A percentile compares a stretch with the other conserved stretches of the same genome.
Conservation (phyloP, 1,140 invertebrate genomes). For the Octopus sinensis region DNA sequence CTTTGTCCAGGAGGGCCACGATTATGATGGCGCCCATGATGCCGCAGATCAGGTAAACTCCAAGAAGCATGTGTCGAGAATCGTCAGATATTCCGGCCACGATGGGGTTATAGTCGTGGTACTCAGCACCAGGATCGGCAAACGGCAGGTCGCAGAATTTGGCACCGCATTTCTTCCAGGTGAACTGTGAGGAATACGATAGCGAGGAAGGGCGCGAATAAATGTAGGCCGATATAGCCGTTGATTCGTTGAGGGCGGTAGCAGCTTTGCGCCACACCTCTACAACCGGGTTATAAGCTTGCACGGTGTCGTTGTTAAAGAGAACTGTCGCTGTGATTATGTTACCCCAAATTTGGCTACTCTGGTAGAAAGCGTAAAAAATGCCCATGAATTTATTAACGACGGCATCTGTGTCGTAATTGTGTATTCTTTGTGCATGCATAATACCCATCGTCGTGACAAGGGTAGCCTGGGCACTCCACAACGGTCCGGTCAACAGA, state of each 20-base stretch:
- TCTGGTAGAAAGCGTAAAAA: constrained; percentile 49
- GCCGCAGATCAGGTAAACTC: constrained; percentile 47
- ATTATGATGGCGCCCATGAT: constrained; percentile 47
- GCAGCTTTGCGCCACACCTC: neutral
- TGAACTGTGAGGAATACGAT: neutral
- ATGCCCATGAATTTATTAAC: constrained; percentile 54
- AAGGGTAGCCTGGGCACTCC: constrained; percentile 52
- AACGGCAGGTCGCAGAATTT: constrained; percentile 29
- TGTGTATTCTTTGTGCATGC: constrained; percentile 42
- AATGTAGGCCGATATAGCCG: neutral
- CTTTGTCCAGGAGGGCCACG: constrained; percentile 43
- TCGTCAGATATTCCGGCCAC: constrained; percentile 34
- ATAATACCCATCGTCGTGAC: constrained; percentile 49
- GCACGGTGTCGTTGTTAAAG: constrained; percentile 36
- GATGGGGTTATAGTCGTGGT: constrained; percentile 26
- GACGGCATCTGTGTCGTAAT: constrained; percentile 36
- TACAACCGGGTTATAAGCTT: neutral
- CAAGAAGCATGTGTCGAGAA: constrained; percentile 45
- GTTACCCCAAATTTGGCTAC: constrained; percentile 54
- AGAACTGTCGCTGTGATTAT: constrained; percentile 48
- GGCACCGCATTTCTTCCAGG: constrained; percentile 22
- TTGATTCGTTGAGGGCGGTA: neutral
- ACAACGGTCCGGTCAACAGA: constrained; percentile 47
- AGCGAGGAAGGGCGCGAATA: neutral
- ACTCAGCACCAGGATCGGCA: constrained; percentile 22